A percentile compares a stretch with the other conserved stretches of the same genome.
Conservation (phyloP, 1,140 invertebrate genomes). For the Ephestia elutella region DNA sequence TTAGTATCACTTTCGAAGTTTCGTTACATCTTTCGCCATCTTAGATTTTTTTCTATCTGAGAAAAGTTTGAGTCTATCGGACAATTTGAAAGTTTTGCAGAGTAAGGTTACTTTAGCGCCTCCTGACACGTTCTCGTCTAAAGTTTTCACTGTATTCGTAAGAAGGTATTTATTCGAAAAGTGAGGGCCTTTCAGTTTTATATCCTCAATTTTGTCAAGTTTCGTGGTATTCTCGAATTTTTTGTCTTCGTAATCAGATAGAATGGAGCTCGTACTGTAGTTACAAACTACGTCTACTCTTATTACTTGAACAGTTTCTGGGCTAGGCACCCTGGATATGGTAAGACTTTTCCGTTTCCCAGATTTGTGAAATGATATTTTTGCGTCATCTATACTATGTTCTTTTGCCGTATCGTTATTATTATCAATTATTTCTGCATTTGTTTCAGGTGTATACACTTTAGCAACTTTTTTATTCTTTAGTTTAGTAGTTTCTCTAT, state of each 20-base stretch:
- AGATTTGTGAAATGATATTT: constrained; percentile 51
- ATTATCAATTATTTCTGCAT: constrained; percentile 20
- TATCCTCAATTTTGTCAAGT: constrained; percentile 24
- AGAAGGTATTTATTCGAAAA: constrained; percentile 54
- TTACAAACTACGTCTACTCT: constrained; percentile 67
- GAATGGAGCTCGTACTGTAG: constrained; percentile 37
- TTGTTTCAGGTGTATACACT: constrained; percentile 17
- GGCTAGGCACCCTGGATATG: constrained; percentile 61
- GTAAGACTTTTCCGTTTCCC: constrained; percentile 68
- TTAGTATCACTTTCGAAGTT: background rate
- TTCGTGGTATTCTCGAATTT: constrained; percentile 26
- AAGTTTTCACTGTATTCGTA: constrained; percentile 52
- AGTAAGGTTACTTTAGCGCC: constrained; percentile 60
- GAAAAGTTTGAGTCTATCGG: constrained; percentile 34
- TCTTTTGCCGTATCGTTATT: constrained; percentile 19
- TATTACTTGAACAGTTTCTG: constrained; percentile 68
- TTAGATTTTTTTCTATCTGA: constrained; percentile 16
- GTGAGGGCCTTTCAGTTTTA: constrained; percentile 32
- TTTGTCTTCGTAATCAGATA: constrained; percentile 43
- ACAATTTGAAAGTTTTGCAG: constrained; percentile 61
- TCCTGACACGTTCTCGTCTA: constrained; percentile 52
- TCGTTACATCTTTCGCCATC: constrained; percentile 14
- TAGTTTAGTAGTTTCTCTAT: constrained; percentile 20
- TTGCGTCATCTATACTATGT: constrained; percentile 32
- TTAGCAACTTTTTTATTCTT: constrained; percentile 11